These are phyloP conservation scores for Camponotus vicinus DNA, from an alignment of 1,140 invertebrate genomes.

Conservation along the genomic window DNA sequence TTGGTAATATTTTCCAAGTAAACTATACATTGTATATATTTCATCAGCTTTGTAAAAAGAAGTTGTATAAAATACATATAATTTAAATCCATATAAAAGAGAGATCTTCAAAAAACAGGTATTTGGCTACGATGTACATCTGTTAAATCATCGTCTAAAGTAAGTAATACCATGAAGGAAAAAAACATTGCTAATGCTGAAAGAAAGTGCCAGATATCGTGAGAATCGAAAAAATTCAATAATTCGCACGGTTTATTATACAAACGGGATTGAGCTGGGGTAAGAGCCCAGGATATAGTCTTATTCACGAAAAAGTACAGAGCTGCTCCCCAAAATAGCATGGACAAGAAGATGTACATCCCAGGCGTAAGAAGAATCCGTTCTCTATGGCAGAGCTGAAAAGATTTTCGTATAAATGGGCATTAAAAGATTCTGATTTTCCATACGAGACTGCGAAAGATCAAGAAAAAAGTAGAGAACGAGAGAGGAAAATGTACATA, in stretches of 20 bases:
- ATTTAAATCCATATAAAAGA: slow-evolving; percentile 78
- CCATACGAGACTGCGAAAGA: neutral
- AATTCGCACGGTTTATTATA: slow-evolving; percentile 92
- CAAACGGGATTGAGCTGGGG: slow-evolving; percentile 92
- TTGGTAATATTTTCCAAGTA: slow-evolving; percentile 55
- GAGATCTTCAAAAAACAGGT: slow-evolving; percentile 90
- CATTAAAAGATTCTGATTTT: neutral
- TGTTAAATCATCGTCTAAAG: slow-evolving; percentile 92
- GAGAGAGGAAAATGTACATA: slow-evolving; percentile 75
- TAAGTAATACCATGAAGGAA: slow-evolving; percentile 93
- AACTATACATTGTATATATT: slow-evolving; percentile 47
- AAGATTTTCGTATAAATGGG: slow-evolving; percentile 37
- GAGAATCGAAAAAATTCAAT: slow-evolving; percentile 94
- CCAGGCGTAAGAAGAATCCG: slow-evolving; percentile 88
- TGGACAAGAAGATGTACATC: slow-evolving; percentile 89
- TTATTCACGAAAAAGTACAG: slow-evolving; percentile 92
- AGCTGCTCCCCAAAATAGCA: slow-evolving; percentile 89
- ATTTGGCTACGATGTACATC: slow-evolving; percentile 90
- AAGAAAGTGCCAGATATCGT: slow-evolving; percentile 96
- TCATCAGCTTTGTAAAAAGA: slow-evolving; percentile 52
- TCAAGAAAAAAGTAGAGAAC: neutral
- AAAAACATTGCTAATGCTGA: slow-evolving; percentile 95
- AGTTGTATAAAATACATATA: slow-evolving; percentile 48
- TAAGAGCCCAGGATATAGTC: slow-evolving; percentile 93
- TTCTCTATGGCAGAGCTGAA: slow-evolving; percentile 90